These are phyloP conservation scores for Physocephala rufipes DNA, from an alignment of 2,888 invertebrate species.

Conservation along the genomic window DNA sequence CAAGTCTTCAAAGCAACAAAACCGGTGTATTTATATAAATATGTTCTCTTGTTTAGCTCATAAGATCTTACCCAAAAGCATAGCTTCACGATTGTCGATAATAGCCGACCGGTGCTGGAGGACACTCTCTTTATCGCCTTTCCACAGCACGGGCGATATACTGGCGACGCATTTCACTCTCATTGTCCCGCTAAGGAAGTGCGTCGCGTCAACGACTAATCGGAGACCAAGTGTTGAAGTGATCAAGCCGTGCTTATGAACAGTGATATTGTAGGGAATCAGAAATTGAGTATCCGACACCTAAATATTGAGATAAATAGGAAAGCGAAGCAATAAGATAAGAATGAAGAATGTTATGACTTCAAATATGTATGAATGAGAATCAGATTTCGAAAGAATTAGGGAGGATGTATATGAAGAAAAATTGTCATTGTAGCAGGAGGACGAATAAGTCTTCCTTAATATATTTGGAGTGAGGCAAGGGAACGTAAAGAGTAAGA, in stretches of 20 bases:
- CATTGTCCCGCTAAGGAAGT: slow-evolving; percentile 68
- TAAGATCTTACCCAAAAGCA: slow-evolving; percentile 69
- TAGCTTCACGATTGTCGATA: slow-evolving; percentile 72
- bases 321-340: too few relatives aligned
- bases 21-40: too few relatives aligned
- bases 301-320: slow-evolving; percentile 59
- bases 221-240: slow-evolving; percentile 70
- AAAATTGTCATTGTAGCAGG: too few relatives aligned
- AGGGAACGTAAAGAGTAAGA: too few relatives aligned
- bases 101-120: slow-evolving; percentile 69
- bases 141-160: slow-evolving; percentile 71
- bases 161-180: slow-evolving; percentile 66
- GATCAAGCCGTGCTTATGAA: slow-evolving; percentile 70
- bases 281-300: slow-evolving; percentile 67
- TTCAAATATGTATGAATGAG: too few relatives aligned
- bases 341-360: too few relatives aligned
- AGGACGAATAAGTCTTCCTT: too few relatives aligned
- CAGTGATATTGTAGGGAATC: slow-evolving; percentile 68
- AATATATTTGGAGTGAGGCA: too few relatives aligned
- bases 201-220: slow-evolving; percentile 68
- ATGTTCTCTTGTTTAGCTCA: not conserved
- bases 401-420: too few relatives aligned
- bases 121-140: slow-evolving; percentile 70
- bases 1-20: too few relatives aligned
- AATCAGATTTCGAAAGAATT: too few relatives aligned